Percentiles rank a stretch among this genome's conserved stretches.
Conservation (phyloP, 2,888 invertebrate genomes). For the Campoplex nolae region DNA sequence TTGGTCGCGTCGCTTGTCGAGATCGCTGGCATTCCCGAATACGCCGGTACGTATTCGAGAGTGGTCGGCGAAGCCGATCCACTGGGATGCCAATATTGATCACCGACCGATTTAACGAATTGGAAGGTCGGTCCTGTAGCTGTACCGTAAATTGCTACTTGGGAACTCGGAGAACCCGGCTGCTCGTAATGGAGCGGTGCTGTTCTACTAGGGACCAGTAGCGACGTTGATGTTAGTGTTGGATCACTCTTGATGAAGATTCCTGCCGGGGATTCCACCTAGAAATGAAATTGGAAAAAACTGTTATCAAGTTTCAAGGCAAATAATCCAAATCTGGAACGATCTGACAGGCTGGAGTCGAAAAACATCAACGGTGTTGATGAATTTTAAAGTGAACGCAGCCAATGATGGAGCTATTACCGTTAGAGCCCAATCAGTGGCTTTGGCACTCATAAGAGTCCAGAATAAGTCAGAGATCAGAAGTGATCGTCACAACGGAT, state of each 20-base stretch:
- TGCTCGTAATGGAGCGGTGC: slow-evolving; percentile 87
- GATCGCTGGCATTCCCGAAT: slow-evolving; percentile 78
- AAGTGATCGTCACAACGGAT: too few relatives aligned
- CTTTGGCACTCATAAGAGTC: neutral
- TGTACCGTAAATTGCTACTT: slow-evolving; percentile 87
- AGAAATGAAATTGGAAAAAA: slow-evolving; percentile 24
- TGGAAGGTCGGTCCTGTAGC: slow-evolving; percentile 85
- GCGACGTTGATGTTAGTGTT: slow-evolving; percentile 88
- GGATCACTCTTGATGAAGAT: slow-evolving; percentile 89
- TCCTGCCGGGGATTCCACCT: slow-evolving; percentile 85
- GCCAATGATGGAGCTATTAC: neutral
- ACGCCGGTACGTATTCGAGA: slow-evolving; percentile 77
- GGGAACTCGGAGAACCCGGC: slow-evolving; percentile 86
- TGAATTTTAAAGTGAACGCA: neutral
- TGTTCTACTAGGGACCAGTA: slow-evolving; percentile 84
- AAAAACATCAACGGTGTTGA: neutral
- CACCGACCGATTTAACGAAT: slow-evolving; percentile 85
- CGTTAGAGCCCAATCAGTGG: neutral
- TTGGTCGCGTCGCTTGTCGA: slow-evolving; percentile 77
- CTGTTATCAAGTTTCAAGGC: neutral
- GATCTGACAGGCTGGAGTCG: neutral
- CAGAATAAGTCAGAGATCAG: neutral
- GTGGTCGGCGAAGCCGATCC: slow-evolving; percentile 71
- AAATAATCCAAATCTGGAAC: neutral
- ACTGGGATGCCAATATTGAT: slow-evolving; percentile 74